Conservation (phyloP, 2,797 vertebrate species). For the Tamandua tetradactyla region DNA sequence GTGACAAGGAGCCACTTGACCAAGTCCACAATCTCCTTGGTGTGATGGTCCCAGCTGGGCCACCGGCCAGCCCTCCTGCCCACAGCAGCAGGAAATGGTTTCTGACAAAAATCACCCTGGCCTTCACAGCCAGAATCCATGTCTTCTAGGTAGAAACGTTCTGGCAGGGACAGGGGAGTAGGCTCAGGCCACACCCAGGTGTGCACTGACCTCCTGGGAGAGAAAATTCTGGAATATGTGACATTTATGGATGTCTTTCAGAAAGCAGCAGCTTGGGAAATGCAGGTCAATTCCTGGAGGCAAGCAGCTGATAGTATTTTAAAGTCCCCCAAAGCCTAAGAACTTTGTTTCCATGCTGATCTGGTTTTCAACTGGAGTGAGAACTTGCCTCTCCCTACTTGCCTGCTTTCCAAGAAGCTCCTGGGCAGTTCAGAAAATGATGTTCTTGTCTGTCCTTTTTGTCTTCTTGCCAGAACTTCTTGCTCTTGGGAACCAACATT, state of each 20-base stretch:
- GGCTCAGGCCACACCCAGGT: background rate
- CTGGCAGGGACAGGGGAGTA: background rate
- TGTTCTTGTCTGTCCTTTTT: background rate
- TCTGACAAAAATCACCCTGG: background rate
- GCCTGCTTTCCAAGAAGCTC: background rate
- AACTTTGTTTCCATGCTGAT: background rate
- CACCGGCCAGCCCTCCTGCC: background rate
- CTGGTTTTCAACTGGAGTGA: background rate
- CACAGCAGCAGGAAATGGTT: background rate
- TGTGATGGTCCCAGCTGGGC: background rate
- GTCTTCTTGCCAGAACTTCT: constrained; percentile 47
- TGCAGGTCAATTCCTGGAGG: background rate
- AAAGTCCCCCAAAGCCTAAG: background rate
- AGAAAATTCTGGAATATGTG: background rate
- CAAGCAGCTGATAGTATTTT: background rate
- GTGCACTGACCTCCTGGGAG: background rate
- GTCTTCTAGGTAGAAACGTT: background rate
- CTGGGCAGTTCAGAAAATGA: background rate
- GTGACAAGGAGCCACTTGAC: background rate
- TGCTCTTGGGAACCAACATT: constrained; percentile 38
- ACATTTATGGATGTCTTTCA: background rate
- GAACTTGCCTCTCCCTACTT: background rate
- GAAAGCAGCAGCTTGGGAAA: background rate
- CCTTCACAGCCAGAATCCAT: background rate
- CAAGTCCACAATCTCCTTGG: background rate